Conservation (phyloP, 2,113 vertebrate genomes). For the Echinops telfairi region DNA sequence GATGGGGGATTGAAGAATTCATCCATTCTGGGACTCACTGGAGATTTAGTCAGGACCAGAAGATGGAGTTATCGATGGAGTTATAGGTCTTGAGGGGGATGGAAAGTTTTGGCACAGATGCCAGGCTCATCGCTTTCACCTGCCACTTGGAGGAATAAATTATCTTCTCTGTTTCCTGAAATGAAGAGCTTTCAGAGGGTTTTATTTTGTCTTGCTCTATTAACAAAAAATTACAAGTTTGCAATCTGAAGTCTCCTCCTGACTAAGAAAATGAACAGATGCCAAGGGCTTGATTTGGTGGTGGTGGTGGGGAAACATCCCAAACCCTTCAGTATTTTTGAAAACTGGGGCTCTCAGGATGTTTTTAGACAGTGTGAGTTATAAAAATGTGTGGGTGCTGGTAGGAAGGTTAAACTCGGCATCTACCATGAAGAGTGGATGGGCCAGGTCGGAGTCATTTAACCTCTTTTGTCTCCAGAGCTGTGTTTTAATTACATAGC, state of each 20-base stretch:
- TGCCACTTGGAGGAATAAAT: slow-evolving; percentile 60
- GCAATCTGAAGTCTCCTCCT: not conserved
- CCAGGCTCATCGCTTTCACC: slow-evolving; percentile 33
- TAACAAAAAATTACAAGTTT: slow-evolving; percentile 46
- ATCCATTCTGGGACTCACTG: slow-evolving; percentile 58
- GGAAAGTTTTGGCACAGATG: slow-evolving; percentile 50
- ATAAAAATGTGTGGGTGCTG: not conserved
- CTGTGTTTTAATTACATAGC: not conserved
- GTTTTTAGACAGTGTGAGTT: not conserved
- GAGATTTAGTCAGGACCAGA: slow-evolving; percentile 50
- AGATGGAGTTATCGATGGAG: slow-evolving; percentile 20
- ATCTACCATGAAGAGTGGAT: not conserved
- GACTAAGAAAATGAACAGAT: slow-evolving; percentile 42
- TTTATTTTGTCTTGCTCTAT: slow-evolving; percentile 47
- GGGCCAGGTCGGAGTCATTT: not conserved
- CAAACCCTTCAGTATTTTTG: too few species aligned
- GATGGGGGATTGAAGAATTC: slow-evolving; percentile 64
- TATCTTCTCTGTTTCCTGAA: slow-evolving; percentile 32
- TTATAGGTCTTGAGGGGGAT: slow-evolving; percentile 33
- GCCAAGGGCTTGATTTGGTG: not conserved
- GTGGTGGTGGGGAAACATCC: too few species aligned
- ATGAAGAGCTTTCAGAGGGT: slow-evolving; percentile 50
- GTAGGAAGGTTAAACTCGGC: not conserved
- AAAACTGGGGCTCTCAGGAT: not conserved
- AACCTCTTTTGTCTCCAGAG: not conserved